Conservation (phyloP, 2,797 vertebrate genomes). For the Pseudochirops corinnae region DNA sequence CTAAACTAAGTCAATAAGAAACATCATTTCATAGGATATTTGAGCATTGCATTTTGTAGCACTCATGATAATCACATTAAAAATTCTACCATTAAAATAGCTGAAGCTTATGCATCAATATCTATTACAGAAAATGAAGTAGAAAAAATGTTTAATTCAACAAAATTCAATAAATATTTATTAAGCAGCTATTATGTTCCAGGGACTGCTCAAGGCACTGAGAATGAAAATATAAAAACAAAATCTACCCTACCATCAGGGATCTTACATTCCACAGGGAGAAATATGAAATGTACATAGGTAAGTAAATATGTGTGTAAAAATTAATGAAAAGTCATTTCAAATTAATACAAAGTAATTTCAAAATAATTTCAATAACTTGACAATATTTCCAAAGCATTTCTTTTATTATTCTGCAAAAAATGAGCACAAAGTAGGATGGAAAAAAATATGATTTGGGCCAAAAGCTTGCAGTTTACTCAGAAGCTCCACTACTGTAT, state of each 20-base stretch:
- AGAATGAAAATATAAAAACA: slow-evolving; percentile 24
- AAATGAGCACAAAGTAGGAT: not conserved
- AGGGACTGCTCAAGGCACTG: slow-evolving; percentile 48
- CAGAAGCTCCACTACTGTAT: not conserved
- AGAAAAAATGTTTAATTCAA: not conserved
- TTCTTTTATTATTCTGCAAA: not conserved
- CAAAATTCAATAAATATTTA: slow-evolving; percentile 42
- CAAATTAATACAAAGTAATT: not conserved
- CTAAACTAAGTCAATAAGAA: not conserved
- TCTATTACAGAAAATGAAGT: not conserved
- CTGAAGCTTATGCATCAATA: not conserved
- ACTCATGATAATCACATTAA: not conserved
- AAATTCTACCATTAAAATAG: not conserved
- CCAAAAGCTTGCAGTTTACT: not conserved
- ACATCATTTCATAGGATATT: not conserved
- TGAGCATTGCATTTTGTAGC: not conserved
- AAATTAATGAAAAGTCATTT: not conserved
- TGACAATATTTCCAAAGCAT: not conserved
- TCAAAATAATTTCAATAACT: not conserved
- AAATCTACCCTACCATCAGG: slow-evolving; percentile 16
- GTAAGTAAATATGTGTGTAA: not conserved
- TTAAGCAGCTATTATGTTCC: slow-evolving; percentile 27
- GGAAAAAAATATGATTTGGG: not conserved
- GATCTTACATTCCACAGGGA: slow-evolving; percentile 44
- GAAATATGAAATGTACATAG: not conserved